These are phyloP conservation scores for Acridotheres tristis DNA, from an alignment of 2,797 vertebrate genomes.

Conservation along the genomic window DNA sequence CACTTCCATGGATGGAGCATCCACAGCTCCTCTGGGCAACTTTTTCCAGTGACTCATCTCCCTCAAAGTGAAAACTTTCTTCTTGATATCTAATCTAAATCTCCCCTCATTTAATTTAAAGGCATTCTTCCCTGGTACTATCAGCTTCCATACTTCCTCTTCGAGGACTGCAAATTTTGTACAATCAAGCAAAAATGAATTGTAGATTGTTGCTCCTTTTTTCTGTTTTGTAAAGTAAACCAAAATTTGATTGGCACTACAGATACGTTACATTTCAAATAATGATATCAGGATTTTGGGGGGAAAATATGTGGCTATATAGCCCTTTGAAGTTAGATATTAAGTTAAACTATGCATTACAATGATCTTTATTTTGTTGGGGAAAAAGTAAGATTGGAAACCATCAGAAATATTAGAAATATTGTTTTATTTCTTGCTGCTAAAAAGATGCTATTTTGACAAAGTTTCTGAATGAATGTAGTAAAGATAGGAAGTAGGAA, in stretches of 20 bases:
- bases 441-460: neutral
- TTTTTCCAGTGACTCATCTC: neutral
- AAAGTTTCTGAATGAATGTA: slow-evolving; percentile 6
- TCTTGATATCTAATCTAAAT: neutral
- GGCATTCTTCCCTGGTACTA: rapidly evolving
- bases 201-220: neutral
- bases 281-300: neutral
- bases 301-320: neutral
- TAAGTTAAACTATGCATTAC: slow-evolving; percentile 25
- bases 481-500: neutral
- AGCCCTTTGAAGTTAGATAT: slow-evolving; percentile 15
- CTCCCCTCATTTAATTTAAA: neutral
- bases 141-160: neutral
- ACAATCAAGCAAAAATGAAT: neutral
- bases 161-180: neutral
- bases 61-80: neutral
- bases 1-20: neutral
- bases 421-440: neutral
- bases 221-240: neutral
- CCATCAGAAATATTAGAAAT: neutral
- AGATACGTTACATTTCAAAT: neutral
- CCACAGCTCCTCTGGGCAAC: neutral
- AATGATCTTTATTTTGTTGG: slow-evolving; percentile 38
- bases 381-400: slow-evolving; percentile 16
- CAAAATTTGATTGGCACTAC: neutral